Base-by-base conservation (phyloP, 2,888 invertebrate species). In the Anagyrus pseudococci region DNA sequence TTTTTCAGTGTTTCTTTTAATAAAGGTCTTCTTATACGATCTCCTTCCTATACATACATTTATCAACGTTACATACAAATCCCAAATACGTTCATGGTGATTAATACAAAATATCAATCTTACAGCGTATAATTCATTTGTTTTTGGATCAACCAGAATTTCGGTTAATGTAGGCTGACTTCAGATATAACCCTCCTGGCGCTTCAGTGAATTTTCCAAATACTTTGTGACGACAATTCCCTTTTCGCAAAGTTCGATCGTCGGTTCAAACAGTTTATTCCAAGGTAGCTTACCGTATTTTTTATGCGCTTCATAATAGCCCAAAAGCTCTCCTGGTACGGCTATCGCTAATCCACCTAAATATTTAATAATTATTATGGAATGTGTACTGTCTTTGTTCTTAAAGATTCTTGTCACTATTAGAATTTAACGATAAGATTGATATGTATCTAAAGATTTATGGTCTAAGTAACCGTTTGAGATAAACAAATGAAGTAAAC, bases 311-410 rank as follows among this genome's bases (percentile, higher is more conserved):
- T 84, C 87, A 86, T 90, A 90, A 78, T 94, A 94, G 1, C 97
- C 97, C 59, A 86, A 83, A 17, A 97, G 79, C 81, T 96, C 96
- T 8, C 95, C 95, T 0, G 97, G 96, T n/a, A 97, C 90, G 15
- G 90, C 97, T 15, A 92, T 86, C 0, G 94, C 86, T 70, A 89
- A 81, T 0, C 89, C 90, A 68, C 89, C 90, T 83, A 80, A 77
- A 47, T 20, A 19, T 33, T 56, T 54, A n/a, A n/a, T n/a, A n/a
- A n/a, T n/a, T n/a, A n/a, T n/a, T n/a, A n/a, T n/a, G n/a, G n/a
- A n/a, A n/a, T n/a, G n/a, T n/a, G n/a, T n/a, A n/a, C n/a, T n/a
- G n/a, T n/a, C n/a, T n/a, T n/a, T n/a, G n/a, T n/a, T n/a, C n/a
- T n/a, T n/a, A n/a, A n/a, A n/a, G n/a, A n/a, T n/a, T n/a, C n/a